Evolutionary conservation across 2,888 invertebrate species (phyloP), one percentile per base, ranked within the genome.

Genomic region (Apodemia mormo): DNA sequence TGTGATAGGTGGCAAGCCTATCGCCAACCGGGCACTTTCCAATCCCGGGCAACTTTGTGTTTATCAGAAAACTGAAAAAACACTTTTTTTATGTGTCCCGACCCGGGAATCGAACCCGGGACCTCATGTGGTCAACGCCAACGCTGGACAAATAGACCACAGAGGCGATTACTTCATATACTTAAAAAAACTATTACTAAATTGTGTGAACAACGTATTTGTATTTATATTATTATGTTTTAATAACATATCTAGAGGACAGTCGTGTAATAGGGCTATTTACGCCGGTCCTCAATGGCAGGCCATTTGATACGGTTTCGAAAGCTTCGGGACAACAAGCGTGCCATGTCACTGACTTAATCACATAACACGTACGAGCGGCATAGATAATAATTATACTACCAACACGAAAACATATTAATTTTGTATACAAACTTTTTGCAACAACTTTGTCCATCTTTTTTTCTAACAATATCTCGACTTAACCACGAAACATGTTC

Each of bases 241-340:
- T 68, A 68, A 68, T 68, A 68, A 68, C 68, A 69, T 65, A 22
- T 40, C 64, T 69, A 65, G 67, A 40, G 71, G 65, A 69, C 45
- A 52, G 61, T 65, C 66, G 64, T 54, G 67, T 65, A 71, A 71
- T 66, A 56, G 45, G 37, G 68, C 70, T 68, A 73, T 71, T 70
- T 61, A 81, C 76, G 77, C 76, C 81, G 83, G 82, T 77, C 73
- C 74, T 79, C 85, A 85, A 83, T 83, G 85, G 81, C 85, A 80
- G 76, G 77, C 76, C 77, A 86, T 86, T 85, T 77, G 83, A 73
- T 77, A 80, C 80, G 80, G 82, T 91, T 88, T 83, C 89, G 86
- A 83, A 86, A 89, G 76, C 74, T 67, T 61, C 74, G 76, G 68
- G 71, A 66, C 73, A 73, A 65, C 73, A 73, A 74, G 70, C 72